Evolutionary conservation across 2,797 vertebrate genomes (phyloP).

Genomic region (Staurois parvus): DNA sequence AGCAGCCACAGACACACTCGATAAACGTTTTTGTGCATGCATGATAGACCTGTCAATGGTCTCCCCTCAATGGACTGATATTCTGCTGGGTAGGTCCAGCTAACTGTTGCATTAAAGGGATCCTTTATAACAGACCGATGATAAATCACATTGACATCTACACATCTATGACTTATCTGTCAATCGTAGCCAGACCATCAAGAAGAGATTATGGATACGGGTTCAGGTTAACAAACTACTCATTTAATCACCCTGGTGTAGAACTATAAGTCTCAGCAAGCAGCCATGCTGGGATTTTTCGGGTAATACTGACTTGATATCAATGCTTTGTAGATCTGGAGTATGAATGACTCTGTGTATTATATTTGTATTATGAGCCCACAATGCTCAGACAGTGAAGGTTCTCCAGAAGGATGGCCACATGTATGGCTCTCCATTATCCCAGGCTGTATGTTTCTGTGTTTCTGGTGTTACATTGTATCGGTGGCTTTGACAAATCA

Average conservation of each 20-base stretch:
- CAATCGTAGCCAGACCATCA: not conserved
- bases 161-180: not conserved
- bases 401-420: not conserved
- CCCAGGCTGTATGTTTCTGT: not conserved
- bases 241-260: not conserved
- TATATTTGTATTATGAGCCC: not conserved
- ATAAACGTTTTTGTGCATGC: constrained; percentile 32
- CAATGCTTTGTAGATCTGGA: not conserved
- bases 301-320: not conserved
- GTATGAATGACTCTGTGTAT: not conserved
- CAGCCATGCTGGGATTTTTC: not conserved
- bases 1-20: constrained; percentile 14
- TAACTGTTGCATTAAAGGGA: constrained; percentile 29
- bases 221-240: too few species aligned
- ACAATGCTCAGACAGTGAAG: not conserved
- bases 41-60: constrained; percentile 30
- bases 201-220: not conserved
- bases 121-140: not conserved
- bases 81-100: not conserved
- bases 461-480: not conserved
- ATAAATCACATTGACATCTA: not conserved
- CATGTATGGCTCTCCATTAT: not conserved
- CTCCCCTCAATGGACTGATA: not conserved
- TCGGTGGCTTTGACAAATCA: not conserved
- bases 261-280: not conserved